Evolutionary conservation across 2,113 vertebrate species (phyloP).

Genomic region (Pangasianodon hypophthalmus): DNA sequence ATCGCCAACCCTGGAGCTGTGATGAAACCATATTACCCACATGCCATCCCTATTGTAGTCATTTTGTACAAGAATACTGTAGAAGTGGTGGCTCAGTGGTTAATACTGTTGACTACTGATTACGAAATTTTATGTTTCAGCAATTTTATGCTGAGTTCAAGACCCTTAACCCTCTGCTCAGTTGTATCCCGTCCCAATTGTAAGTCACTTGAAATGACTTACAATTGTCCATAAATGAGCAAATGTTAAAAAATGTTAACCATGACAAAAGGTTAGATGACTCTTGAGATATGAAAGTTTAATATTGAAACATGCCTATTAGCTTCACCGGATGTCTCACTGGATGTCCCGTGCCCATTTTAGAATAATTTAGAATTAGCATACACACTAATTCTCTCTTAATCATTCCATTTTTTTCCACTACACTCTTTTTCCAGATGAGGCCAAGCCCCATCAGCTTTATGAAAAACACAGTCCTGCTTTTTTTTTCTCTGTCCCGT

Average conservation of each 20-base stretch:
- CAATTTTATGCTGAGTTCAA: not conserved
- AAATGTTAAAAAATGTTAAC: not conserved
- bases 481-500: not conserved
- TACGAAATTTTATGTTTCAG: not conserved
- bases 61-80: not conserved
- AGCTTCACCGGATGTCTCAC: conserved; percentile 18
- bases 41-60: not conserved
- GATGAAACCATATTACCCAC: not conserved
- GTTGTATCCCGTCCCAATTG: not conserved
- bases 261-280: conserved; percentile 2
- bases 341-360: not conserved
- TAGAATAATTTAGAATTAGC: conserved; percentile 20
- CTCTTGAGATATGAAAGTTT: conserved; percentile 16
- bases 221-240: conserved; percentile 2
- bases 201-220: not conserved
- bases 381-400: not conserved
- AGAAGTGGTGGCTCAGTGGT: not conserved
- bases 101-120: not conserved
- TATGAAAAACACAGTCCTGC: conserved; percentile 8
- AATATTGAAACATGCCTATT: not conserved
- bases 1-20: not conserved
- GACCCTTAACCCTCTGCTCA: not conserved
- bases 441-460: conserved; percentile 14
- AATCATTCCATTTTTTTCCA: not conserved
- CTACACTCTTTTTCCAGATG: not conserved